These are phyloP conservation scores for Stenchaetothrips biformis DNA, from an alignment of 2,888 invertebrate species.

Conservation along the genomic window DNA sequence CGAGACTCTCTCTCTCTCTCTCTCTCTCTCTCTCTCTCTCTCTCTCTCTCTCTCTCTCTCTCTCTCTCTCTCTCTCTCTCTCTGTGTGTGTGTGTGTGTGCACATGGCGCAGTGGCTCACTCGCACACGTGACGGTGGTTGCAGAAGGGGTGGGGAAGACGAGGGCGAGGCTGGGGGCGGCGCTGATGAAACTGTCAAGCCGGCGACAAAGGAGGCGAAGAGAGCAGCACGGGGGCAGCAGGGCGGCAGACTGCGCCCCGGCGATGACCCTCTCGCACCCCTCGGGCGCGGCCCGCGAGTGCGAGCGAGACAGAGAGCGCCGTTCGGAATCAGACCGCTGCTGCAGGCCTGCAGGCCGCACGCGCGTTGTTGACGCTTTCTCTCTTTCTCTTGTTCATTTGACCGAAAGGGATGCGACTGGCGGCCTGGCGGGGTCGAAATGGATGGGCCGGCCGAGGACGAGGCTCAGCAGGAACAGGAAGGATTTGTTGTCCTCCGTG, in stretches of 20 bases:
- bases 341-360: not conserved
- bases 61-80: too few species aligned
- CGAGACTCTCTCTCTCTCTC: not conserved
- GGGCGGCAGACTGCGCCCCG: not conserved
- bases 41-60: not conserved
- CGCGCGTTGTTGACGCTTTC: not conserved
- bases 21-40: not conserved
- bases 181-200: not conserved
- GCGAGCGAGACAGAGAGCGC: not conserved
- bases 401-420: constrained; percentile 2
- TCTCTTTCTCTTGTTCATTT: constrained; percentile 6
- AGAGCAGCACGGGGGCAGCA: not conserved
- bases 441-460: too few species aligned
- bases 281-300: not conserved
- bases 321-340: not conserved
- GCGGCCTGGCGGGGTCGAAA: too few species aligned
- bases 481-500: constrained; percentile 6
- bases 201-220: not conserved
- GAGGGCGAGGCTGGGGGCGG: not conserved
- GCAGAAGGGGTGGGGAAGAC: not conserved
- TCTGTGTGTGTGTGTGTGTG: not conserved
- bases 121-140: not conserved
- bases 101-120: not conserved
- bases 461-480: not conserved
- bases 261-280: not conserved